Evolutionary conservation across 2,888 invertebrate species (phyloP).

Genomic region (Eilema caniola): DNA sequence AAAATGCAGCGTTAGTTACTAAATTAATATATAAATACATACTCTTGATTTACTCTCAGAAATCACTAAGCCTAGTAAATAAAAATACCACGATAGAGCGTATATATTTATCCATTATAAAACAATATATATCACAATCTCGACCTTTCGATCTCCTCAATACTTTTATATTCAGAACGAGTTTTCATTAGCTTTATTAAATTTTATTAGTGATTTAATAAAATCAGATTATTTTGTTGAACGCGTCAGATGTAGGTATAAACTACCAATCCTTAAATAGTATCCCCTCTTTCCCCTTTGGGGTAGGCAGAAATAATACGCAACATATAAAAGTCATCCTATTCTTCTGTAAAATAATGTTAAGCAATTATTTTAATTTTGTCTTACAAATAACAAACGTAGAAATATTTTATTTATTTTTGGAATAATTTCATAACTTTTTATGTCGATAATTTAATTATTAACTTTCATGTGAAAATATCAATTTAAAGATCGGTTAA

Average conservation of each 20-base stretch:
- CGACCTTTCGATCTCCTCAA: constrained; percentile 52
- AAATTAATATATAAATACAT: constrained; percentile 52
- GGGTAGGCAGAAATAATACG: not conserved
- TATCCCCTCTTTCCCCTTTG: no score
- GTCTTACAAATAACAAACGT: no score
- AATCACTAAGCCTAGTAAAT: constrained; percentile 46
- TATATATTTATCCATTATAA: constrained; percentile 44
- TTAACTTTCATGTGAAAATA: no score
- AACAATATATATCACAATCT: constrained; percentile 62
- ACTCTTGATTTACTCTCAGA: constrained; percentile 43
- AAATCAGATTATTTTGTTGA: not conserved
- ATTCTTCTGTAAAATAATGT: not conserved
- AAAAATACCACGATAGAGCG: constrained; percentile 45
- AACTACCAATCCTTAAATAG: no score
- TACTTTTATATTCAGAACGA: constrained; percentile 46
- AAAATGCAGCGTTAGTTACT: constrained; percentile 45
- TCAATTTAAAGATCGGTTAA: not conserved
- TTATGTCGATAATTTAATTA: not conserved
- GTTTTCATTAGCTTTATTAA: constrained; percentile 2
- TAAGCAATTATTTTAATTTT: no score
- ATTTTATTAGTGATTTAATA: not conserved
- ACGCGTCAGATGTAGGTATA: not conserved
- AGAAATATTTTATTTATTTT: no score
- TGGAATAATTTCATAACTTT: not conserved
- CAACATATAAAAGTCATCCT: not conserved